A percentile compares a stretch with the other conserved stretches of the same genome.
Evolutionary conservation across 2,797 vertebrate species (phyloP).

Genomic region (Hydrocynus forskahlii): DNA sequence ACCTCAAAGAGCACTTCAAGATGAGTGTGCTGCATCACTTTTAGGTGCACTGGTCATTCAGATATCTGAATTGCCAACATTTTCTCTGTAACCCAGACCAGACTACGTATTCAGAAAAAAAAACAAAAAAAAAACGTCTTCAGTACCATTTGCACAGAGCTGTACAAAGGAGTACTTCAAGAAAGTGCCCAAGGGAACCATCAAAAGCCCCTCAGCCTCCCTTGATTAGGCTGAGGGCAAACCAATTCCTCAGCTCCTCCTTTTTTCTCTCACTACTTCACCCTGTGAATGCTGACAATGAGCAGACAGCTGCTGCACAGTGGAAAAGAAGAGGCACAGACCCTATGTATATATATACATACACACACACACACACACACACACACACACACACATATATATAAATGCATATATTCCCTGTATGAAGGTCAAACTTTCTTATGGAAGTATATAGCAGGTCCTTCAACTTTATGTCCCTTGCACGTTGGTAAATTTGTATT

Average conservation of each 20-base stretch:
- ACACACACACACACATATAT: too few relatives aligned
- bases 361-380: too few relatives aligned
- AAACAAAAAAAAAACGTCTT: not conserved
- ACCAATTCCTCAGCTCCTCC: slow-evolving; percentile 13
- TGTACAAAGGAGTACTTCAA: not conserved
- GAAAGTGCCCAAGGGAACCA: not conserved
- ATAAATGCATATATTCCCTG: too few relatives aligned
- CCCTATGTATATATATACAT: not conserved
- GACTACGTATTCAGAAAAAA: not conserved
- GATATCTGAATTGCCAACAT: not conserved
- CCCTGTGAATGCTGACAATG: not conserved
- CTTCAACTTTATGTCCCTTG: not conserved
- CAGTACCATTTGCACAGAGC: not conserved
- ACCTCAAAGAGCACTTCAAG: too few relatives aligned
- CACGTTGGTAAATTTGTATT: not conserved
- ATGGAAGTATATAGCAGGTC: not conserved
- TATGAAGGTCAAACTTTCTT: not conserved
- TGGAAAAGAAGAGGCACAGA: slow-evolving; percentile 3
- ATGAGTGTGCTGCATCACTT: too few relatives aligned
- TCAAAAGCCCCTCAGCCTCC: not conserved
- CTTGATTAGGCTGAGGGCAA: slow-evolving; percentile 23
- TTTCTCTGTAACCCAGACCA: not conserved
- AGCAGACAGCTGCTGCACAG: slow-evolving; percentile 7
- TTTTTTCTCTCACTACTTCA: not conserved
- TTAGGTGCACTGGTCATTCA: not conserved